Evolutionary conservation across 2,888 invertebrate genomes (phyloP).

Genomic region (Eudasyphora cyanicolor): DNA sequence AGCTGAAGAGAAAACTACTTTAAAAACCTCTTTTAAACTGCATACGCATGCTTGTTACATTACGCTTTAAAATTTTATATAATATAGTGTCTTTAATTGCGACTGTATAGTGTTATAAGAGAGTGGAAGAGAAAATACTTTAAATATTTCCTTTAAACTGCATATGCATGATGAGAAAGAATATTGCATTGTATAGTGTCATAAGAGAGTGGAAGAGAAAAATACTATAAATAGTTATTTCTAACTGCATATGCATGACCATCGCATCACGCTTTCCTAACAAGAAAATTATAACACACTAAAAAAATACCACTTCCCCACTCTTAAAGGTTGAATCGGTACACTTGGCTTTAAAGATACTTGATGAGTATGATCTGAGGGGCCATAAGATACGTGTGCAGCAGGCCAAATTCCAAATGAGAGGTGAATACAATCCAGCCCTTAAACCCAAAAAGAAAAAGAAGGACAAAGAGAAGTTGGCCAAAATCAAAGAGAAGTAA

Average conservation of each 20-base stretch:
- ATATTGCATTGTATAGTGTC: not conserved
- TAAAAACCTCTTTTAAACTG: too few species aligned
- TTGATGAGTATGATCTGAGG: constrained; percentile 92
- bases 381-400: constrained; percentile 93
- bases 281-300: too few species aligned
- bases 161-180: too few species aligned
- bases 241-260: too few species aligned
- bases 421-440: constrained; percentile 95
- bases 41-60: not conserved
- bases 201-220: not conserved
- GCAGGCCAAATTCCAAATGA: constrained; percentile 95
- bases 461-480: constrained; percentile 94
- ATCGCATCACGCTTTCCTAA: too few species aligned
- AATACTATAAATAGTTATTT: too few species aligned
- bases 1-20: too few species aligned
- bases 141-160: too few species aligned
- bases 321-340: constrained; percentile 91
- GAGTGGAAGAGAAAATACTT: not conserved
- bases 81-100: too few species aligned
- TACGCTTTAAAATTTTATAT: not conserved
- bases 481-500: constrained; percentile 94
- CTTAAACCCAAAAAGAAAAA: constrained; percentile 94
- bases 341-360: constrained; percentile 91
- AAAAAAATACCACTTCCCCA: not conserved
- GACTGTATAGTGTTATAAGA: not conserved